A percentile compares a stretch with the other conserved stretches of the same genome.
These are phyloP conservation scores for Chaetodon auriga DNA, from an alignment of 2,113 vertebrate species.

Conservation along the genomic window DNA sequence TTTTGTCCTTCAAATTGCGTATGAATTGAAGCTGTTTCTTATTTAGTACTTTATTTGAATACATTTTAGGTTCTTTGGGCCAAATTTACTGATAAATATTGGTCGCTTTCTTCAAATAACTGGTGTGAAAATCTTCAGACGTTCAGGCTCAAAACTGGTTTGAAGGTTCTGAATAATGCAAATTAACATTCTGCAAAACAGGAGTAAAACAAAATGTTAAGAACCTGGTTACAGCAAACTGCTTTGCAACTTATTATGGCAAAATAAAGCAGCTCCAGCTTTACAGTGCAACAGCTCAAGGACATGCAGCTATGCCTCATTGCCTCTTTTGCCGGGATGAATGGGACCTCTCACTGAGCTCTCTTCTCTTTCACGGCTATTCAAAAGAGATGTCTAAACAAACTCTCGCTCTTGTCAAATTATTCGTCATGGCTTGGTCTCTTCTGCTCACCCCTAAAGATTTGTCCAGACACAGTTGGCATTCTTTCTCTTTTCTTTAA, in stretches of 20 bases:
- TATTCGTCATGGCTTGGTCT: conserved; percentile 28
- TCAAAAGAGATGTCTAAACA: conserved; percentile 37
- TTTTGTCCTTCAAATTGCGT: no score
- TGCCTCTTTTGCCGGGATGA: conserved; percentile 24
- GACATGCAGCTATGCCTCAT: conserved; percentile 18
- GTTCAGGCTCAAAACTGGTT: not conserved
- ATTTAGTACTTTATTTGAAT: not conserved
- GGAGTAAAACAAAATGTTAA: not conserved
- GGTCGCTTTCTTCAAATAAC: no score
- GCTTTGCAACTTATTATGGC: not conserved
- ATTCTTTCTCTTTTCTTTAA: conserved; percentile 38
- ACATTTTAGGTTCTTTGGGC: not conserved
- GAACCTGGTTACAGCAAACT: not conserved
- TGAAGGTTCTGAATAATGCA: not conserved
- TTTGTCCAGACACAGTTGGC: conserved; percentile 30
- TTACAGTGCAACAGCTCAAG: conserved; percentile 16
- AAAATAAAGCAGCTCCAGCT: not conserved
- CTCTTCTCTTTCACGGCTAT: conserved; percentile 14
- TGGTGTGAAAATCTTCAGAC: not conserved
- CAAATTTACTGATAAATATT: not conserved
- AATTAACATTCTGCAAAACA: not conserved
- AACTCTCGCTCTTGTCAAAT: conserved; percentile 37
- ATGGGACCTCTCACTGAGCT: conserved; percentile 24
- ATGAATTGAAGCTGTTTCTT: not conserved
- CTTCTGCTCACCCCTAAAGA: conserved; percentile 38